A percentile compares a stretch with the other conserved stretches of the same genome.
These are phyloP conservation scores for Matsumurasca onukii DNA, from an alignment of 1,140 invertebrate species.

Conservation along the genomic window DNA sequence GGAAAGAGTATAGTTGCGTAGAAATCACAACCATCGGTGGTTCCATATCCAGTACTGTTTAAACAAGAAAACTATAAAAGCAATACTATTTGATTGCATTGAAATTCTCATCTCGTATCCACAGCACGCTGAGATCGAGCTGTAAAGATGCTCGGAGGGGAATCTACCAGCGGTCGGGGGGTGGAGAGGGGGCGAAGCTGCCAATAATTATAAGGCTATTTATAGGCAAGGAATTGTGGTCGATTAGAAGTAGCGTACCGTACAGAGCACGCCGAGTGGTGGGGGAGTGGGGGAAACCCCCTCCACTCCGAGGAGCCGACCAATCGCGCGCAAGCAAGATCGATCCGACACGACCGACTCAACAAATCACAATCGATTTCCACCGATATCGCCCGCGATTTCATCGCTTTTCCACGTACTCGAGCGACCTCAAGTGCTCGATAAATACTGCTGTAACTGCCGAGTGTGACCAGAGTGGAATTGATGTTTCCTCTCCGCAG, in stretches of 20 bases:
- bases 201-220: constrained; percentile 28
- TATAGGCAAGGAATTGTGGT: constrained; percentile 30
- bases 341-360: constrained; percentile 8
- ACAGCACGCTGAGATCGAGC: no score
- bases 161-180: no score
- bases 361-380: constrained; percentile 23
- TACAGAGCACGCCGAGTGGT: background rate
- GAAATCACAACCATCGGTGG: no score
- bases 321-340: background rate
- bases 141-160: no score
- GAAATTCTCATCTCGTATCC: no score
- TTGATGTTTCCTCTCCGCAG: no score
- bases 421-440: background rate
- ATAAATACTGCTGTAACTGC: background rate
- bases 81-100: no score
- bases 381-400: constrained; percentile 9
- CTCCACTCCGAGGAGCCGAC: background rate
- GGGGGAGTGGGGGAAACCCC: constrained; percentile 9
- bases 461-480: no score
- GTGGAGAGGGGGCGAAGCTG: background rate
- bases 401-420: constrained; percentile 11
- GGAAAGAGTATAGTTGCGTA: no score
- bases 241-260: constrained; percentile 15
- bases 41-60: no score
- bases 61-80: no score